Base-by-base conservation (phyloP, 2,797 vertebrate genomes). In the Hoplostethus mediterraneus region DNA sequence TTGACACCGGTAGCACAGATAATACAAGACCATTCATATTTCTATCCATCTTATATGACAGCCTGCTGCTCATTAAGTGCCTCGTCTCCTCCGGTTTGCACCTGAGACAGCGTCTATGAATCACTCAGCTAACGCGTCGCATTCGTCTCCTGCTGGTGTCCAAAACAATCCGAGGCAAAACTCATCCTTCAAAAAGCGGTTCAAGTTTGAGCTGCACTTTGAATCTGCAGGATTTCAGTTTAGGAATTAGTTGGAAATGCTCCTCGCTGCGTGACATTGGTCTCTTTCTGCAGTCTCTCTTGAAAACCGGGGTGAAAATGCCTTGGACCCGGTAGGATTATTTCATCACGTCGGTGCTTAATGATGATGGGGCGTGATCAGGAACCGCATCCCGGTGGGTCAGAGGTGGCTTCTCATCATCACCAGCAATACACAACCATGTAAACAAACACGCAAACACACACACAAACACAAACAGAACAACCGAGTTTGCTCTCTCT, bases 371-470 rank as follows among this genome's bases (percentile, higher is more conserved):
- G 60, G 64, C 3, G 40, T 74, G 72, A 74, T 70, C 11, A 16
- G 44, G 60, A 67, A 51, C 45, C 10, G n/a, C 1, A 9, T 82
- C 74, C 68, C 77, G 79, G 74, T 65, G 81, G 80, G 81, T 91
- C 79, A 80, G 80, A 74, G 21, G 70, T 69, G 67, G 71, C 71
- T 52, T 82, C 71, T 69, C 81, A 80, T 86, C 73, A 85, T 84
- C 77, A 82, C 63, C 67, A 36, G 54, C 73, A 38, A 79, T 64
- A 72, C 63, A 81, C 64, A 78, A 69, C 51, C 25, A 9, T 57
- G 62, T 28, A 49, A 38, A 31, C 58, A 52, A n/a, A 21, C 33
- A 40, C n/a, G 17, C 33, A 21, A 13, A 58, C 55, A 17, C 55
- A 40, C 25, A 30, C 42, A 47, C 40, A 63, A 17, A 30, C 42